A percentile compares a stretch with the other conserved stretches of the same genome.
phyloP scores from a whole-genome alignment of 2,888 invertebrate species.

The Cerceris rybyensis region DNA sequence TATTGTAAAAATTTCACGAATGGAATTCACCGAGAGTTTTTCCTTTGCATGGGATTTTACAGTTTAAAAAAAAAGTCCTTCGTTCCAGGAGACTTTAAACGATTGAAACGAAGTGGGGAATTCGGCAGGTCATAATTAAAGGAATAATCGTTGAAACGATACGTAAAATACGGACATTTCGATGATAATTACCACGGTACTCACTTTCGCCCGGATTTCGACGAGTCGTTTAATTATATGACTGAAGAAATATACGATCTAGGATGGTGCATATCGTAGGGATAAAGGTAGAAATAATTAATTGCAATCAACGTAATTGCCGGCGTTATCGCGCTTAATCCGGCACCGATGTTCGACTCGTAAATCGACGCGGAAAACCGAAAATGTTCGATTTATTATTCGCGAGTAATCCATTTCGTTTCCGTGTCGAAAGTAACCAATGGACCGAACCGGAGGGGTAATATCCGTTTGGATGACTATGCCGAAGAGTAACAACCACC shows the following conservation, averaged over 20 bases:
- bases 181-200: neutral
- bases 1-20: neutral
- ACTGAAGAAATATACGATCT: neutral
- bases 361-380: slow-evolving; percentile 12
- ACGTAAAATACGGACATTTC: too few relatives aligned
- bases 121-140: too few relatives aligned
- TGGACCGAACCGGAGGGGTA: too few relatives aligned
- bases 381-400: slow-evolving; percentile 37
- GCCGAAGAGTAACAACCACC: too few relatives aligned
- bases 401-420: slow-evolving; percentile 12
- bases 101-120: too few relatives aligned
- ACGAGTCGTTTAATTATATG: neutral
- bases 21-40: too few relatives aligned
- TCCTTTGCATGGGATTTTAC: too few relatives aligned
- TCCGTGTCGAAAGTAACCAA: slow-evolving; percentile 32
- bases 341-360: slow-evolving; percentile 3
- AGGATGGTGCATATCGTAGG: neutral
- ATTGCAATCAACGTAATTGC: slow-evolving; percentile 31
- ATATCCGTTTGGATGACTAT: too few relatives aligned
- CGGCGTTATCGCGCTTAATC: slow-evolving; percentile 27
- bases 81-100: too few relatives aligned
- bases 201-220: slow-evolving; percentile 12
- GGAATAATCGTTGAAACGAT: too few relatives aligned
- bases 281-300: slow-evolving; percentile 31
- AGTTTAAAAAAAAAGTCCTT: too few relatives aligned